Evolutionary conservation across 2,113 vertebrate genomes (phyloP), one percentile per base, ranked within the genome.

Genomic region (Amphilophus citrinellus): DNA sequence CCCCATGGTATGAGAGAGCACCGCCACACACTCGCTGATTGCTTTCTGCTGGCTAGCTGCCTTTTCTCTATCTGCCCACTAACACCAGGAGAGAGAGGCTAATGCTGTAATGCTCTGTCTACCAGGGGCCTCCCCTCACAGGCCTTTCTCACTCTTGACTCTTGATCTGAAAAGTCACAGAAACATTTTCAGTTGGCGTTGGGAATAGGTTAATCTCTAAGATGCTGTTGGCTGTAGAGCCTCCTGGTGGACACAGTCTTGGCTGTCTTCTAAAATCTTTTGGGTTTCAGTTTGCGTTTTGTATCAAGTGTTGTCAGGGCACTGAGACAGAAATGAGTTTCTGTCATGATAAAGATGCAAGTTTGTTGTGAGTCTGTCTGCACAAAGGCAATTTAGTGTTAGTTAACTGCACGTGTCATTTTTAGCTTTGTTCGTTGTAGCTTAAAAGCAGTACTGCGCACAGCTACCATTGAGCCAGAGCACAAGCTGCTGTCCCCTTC

Each of bases 1-100:
- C 92, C 90, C 89, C 90, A 95, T 95, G 94, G 94, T 95, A 95
- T 92, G 94, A 95, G 90, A 94, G 89, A 91, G 83, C 80, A 14
- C 88, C 87, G 22, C 84, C 88, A 61, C 82, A 56, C 84, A 32
- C 35, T 53, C 61, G 39, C 84, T 77, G 37, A 37, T 85, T 11
- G 75, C 82, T 76, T 11, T 68, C 78, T 73, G 77, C 87, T 81
- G 71, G 78, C 86, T 88, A 65, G 53, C 88, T 73, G 30, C 83
- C 85, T 82, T 73, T 89, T 88, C 86, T 75, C 88, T 85, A 68
- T 90, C 82, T 88, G 62, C 57, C 85, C 89, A 93, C 92, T 94
- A 93, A 93, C 91, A 84, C 14, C 83, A 82, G 80, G 59, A 81
- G 32, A 86, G 71, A 63, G 61, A 60, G 60, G 65, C 68, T 82